A percentile compares a stretch with the other conserved stretches of the same genome.
Conservation (phyloP, 2,113 vertebrate species). For the Macrotis lagotis region DNA sequence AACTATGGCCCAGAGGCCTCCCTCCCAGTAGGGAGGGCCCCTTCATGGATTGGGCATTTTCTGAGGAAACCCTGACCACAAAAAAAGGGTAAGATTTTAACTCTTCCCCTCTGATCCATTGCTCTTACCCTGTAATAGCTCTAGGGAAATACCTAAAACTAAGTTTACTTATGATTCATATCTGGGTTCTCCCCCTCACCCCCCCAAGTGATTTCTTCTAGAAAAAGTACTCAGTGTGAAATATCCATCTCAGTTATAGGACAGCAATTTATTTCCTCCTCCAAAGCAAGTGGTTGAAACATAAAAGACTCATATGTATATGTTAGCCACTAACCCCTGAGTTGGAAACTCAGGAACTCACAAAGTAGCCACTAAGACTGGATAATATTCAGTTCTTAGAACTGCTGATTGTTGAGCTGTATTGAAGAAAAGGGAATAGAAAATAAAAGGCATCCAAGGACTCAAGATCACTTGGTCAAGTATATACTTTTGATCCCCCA, state of each 20-base stretch:
- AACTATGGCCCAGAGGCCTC: background rate
- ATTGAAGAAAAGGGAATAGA: background rate
- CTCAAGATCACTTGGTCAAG: background rate
- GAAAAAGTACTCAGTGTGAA: background rate
- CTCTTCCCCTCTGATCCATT: background rate
- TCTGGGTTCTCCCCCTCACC: background rate
- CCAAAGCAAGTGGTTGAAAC: background rate
- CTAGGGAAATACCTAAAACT: background rate
- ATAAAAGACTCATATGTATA: background rate
- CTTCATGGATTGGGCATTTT: background rate
- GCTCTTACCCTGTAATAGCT: background rate
- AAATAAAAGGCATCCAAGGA: background rate
- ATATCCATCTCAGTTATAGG: background rate
- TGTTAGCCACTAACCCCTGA: background rate
- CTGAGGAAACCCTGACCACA: background rate
- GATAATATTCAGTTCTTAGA: background rate
- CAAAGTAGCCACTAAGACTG: background rate
- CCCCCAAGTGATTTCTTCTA: background rate
- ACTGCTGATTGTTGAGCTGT: background rate
- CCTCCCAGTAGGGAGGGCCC: background rate
- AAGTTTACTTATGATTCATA: background rate
- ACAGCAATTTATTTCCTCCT: background rate
- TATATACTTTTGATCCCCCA: background rate
- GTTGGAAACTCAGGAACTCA: background rate
- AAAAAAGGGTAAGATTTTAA: background rate